Evolutionary conservation across 2,888 invertebrate genomes (phyloP).

Genomic region (Dusona sp.): DNA sequence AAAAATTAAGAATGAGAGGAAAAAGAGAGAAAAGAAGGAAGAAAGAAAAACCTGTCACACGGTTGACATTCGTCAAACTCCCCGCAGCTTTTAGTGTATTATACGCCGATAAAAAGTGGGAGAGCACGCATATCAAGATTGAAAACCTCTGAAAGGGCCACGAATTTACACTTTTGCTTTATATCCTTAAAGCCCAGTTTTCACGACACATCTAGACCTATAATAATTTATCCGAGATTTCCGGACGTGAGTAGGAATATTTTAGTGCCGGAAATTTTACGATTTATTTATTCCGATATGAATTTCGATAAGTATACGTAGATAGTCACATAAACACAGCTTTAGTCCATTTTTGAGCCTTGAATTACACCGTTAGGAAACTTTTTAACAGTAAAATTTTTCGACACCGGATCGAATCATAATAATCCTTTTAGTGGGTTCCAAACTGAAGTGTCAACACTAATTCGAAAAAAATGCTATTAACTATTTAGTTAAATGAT

Average conservation of each 20-base stretch:
- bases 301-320: neutral
- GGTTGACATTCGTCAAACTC: slow-evolving; percentile 60
- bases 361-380: neutral
- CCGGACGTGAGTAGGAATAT: slow-evolving; percentile 43
- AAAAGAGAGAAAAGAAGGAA: neutral
- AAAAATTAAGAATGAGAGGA: neutral
- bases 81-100: slow-evolving; percentile 46
- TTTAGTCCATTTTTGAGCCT: neutral
- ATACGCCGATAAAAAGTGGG: slow-evolving; percentile 37
- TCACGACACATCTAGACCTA: slow-evolving; percentile 14
- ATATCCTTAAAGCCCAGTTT: slow-evolving; percentile 19
- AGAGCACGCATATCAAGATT: slow-evolving; percentile 48
- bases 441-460: neutral
- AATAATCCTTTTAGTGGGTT: neutral
- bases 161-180: slow-evolving; percentile 6
- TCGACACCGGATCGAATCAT: neutral
- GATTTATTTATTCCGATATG: slow-evolving; percentile 7
- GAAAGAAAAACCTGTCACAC: slow-evolving; percentile 48
- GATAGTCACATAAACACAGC: neutral
- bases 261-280: slow-evolving; percentile 14
- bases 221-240: slow-evolving; percentile 32
- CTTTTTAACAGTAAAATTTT: neutral
- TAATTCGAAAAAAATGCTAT: neutral
- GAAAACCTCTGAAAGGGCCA: slow-evolving; percentile 34
- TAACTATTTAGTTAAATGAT: too few relatives aligned